Percentiles rank a stretch among this genome's conserved stretches.
These are phyloP conservation scores for Rhabdophis nuchalis DNA, from an alignment of 2,797 vertebrate species.

Conservation along the genomic window DNA sequence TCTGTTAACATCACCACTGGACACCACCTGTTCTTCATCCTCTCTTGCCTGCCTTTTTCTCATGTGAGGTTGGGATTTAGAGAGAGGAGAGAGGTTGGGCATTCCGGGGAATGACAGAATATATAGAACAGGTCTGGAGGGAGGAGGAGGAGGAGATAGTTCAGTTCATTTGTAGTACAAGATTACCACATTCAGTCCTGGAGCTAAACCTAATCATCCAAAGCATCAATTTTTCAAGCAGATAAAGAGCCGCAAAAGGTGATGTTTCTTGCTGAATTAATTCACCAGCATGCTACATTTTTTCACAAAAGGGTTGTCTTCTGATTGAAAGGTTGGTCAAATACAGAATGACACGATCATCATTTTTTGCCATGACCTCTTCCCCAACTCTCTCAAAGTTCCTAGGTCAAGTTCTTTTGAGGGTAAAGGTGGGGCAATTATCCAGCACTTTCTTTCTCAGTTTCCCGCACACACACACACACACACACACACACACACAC, in stretches of 20 bases:
- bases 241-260: not conserved
- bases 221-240: constrained; percentile 16
- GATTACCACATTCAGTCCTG: not conserved
- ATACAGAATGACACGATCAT: not conserved
- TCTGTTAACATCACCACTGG: not conserved
- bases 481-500: too few relatives aligned
- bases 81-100: not conserved
- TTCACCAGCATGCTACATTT: not conserved
- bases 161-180: not conserved
- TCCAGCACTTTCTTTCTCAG: constrained; percentile 6
- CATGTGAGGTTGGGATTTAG: not conserved
- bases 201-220: constrained; percentile 13
- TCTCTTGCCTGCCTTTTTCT: not conserved
- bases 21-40: not conserved
- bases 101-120: not conserved
- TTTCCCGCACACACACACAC: too few relatives aligned
- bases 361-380: constrained; percentile 9
- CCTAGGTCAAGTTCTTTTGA: constrained; percentile 39
- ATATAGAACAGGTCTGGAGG: too few relatives aligned
- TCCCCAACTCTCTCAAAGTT: constrained; percentile 15
- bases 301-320: not conserved
- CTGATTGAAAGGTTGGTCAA: not conserved
- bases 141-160: not conserved
- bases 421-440: not conserved
- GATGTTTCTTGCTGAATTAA: not conserved